phyloP scores from a whole-genome alignment of 2,113 vertebrate species.

The Aspiorhynchus laticeps region DNA sequence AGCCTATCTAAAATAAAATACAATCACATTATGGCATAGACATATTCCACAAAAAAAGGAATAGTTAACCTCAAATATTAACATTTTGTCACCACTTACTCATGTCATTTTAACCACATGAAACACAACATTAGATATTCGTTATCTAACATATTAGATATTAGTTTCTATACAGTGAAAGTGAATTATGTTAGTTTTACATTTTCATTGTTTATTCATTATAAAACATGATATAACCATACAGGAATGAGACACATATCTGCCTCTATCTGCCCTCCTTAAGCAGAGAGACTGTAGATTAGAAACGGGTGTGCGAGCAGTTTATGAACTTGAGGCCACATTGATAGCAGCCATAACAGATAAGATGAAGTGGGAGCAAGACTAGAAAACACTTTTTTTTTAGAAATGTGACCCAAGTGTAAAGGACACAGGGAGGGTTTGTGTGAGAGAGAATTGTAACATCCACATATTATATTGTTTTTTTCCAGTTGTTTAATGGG shows the following conservation, averaged over 20 bases:
- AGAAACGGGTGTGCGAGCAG: conserved; percentile 4
- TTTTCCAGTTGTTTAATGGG: neutral
- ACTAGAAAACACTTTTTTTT: neutral
- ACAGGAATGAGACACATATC: neutral
- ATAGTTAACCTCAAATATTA: neutral
- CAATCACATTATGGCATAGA: neutral
- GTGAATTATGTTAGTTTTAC: neutral
- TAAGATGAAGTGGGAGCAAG: conserved; percentile 23
- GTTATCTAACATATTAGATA: no score
- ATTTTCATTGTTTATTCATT: neutral
- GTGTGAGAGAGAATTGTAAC: neutral
- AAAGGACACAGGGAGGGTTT: neutral
- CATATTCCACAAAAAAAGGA: neutral
- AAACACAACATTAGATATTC: neutral
- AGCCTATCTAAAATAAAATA: neutral
- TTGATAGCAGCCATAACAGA: conserved; percentile 39
- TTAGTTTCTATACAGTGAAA: neutral
- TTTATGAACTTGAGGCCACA: conserved; percentile 35
- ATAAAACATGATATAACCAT: neutral
- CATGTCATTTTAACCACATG: neutral
- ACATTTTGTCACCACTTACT: neutral
- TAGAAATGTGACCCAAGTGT: neutral
- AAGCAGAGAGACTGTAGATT: conserved; percentile 38
- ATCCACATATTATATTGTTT: neutral
- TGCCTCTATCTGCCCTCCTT: neutral